Base-by-base conservation (phyloP, 2,888 invertebrate species). In the Agrochola macilenta region DNA sequence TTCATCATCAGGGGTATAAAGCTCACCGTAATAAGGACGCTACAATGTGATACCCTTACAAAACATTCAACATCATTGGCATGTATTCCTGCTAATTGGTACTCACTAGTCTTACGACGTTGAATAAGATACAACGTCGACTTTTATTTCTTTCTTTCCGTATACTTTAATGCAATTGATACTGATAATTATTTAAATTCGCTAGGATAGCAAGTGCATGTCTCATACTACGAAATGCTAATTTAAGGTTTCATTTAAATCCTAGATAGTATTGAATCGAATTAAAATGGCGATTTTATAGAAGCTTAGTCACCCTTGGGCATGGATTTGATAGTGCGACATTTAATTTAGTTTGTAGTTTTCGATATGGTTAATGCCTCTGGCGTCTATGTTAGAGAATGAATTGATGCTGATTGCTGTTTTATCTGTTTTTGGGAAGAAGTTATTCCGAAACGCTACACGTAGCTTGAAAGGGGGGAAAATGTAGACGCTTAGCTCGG, bases 51-150 rank as follows among this genome's bases (percentile, higher is more conserved):
- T 77, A 74, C 79, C 79, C 81, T 86, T 86, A 86, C 82, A 75
- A 79, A 82, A 84, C 89, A 52, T 91, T 90, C 90, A 86, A 91
- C 91, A 90, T 92, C 91, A 91, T 92, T 91, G 89, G 89, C 88
- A 91, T 92, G 90, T 90, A 91, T 89, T 88, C 91, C 91, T 91
- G 89, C 95, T 95, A 96, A 96, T 96, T 96, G 93, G 93, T 92
- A 91, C 76, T 75, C 84, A 81, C 93, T 89, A 90, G 93, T 90
- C 85, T 85, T 91, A 90, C 92, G 81, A 88, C 90, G 87, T 85
- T 83, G 87, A 92, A 91, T 91, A 89, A 92, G 92, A 93, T 91
- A 91, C 87, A 91, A 89, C 84, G 66, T 83, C 69, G 81, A 43
- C 87, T 90, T 92, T 90, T 85, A 77, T 87, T 88, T 85, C 87